Percentiles rank a stretch among this genome's conserved stretches.
These are phyloP conservation scores for Leptinotarsa juncta DNA, from an alignment of 2,888 invertebrate species.

Conservation along the genomic window DNA sequence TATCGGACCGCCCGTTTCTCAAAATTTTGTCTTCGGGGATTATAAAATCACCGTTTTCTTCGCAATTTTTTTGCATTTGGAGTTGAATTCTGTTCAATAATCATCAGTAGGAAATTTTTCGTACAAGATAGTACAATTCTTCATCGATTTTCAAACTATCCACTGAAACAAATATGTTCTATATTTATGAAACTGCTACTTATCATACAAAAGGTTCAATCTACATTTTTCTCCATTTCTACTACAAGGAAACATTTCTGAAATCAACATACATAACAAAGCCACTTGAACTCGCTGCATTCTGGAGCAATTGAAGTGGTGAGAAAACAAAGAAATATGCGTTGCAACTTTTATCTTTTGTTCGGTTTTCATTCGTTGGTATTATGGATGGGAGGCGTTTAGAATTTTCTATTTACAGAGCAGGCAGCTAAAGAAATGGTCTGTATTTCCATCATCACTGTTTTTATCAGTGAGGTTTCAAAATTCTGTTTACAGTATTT, in stretches of 20 bases:
- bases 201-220: too few species aligned
- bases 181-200: too few species aligned
- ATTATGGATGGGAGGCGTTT: neutral
- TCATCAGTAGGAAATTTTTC: too few species aligned
- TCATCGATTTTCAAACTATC: too few species aligned
- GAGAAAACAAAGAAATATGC: neutral
- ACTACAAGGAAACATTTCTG: neutral
- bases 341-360: neutral
- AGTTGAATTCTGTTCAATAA: too few species aligned
- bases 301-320: neutral
- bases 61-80: too few species aligned
- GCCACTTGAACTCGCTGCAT: slow-evolving; percentile 7
- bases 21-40: too few species aligned
- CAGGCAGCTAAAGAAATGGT: neutral
- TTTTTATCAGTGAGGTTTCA: neutral
- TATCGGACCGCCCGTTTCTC: too few species aligned
- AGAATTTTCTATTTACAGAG: neutral
- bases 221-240: neutral
- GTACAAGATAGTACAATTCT: too few species aligned
- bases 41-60: too few species aligned
- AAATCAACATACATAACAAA: neutral
- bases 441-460: neutral
- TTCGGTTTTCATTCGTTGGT: neutral
- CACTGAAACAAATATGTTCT: too few species aligned
- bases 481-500: neutral